A percentile compares a stretch with the other conserved stretches of the same genome.
Evolutionary conservation across 1,140 invertebrate species (phyloP).

Genomic region (Diuraphis noxia): DNA sequence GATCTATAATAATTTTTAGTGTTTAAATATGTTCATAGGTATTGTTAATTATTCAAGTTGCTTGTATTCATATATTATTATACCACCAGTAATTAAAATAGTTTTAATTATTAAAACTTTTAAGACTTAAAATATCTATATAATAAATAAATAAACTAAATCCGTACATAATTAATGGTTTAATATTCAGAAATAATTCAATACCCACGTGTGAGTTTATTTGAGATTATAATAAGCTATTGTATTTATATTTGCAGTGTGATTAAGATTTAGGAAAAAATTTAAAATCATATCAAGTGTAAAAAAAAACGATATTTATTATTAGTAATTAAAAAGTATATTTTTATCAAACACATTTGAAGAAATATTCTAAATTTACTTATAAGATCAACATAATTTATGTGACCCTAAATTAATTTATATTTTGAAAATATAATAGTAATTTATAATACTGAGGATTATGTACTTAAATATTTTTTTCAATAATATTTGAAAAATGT

Average conservation of each 20-base stretch:
- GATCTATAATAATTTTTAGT: neutral
- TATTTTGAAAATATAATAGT: neutral
- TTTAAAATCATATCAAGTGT: neutral
- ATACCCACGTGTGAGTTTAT: too few species aligned
- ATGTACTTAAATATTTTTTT: neutral
- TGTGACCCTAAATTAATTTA: neutral
- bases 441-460: too few species aligned
- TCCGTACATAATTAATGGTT: neutral
- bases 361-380: neutral
- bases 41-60: neutral
- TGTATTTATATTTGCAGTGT: neutral
- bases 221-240: neutral
- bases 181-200: neutral
- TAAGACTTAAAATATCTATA: neutral
- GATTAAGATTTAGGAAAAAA: neutral
- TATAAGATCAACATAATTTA: neutral
- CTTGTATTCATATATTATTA: neutral
- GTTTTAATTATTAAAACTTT: neutral
- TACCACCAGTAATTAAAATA: neutral
- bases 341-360: neutral
- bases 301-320: neutral
- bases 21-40: neutral
- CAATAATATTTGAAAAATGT: neutral
- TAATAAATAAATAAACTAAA: neutral
- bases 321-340: neutral